Conservation (phyloP, 2,888 invertebrate species). For the Brenthis daphne region DNA sequence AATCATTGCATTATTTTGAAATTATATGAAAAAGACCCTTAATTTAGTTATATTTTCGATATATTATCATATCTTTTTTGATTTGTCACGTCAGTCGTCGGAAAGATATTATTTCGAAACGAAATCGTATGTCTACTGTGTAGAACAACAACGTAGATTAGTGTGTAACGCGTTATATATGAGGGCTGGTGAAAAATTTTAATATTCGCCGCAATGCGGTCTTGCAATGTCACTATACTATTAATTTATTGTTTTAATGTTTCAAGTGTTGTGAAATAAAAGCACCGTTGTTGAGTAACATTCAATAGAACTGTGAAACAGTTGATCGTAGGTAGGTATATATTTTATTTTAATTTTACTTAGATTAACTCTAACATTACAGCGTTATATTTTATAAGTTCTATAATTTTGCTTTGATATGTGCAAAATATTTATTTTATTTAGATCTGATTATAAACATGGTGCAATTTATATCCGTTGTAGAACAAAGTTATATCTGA, state of each 20-base stretch:
- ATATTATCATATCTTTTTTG: constrained; percentile 37
- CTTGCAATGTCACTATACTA: background rate
- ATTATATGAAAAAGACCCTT: constrained; percentile 44
- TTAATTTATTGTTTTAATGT: constrained; percentile 50
- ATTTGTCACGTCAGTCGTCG: constrained; percentile 42
- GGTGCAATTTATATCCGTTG: constrained; percentile 52
- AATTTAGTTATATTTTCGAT: constrained; percentile 39
- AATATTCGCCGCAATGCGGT: constrained; percentile 25
- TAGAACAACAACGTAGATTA: constrained; percentile 76
- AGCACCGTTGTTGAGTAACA: constrained; percentile 63
- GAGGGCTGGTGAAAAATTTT: constrained; percentile 27
- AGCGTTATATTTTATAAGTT: constrained; percentile 71
- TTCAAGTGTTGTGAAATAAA: constrained; percentile 67
- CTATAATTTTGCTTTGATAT: constrained; percentile 81
- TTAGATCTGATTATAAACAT: constrained; percentile 69
- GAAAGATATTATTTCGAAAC: constrained; percentile 78
- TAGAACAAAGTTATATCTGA: constrained; percentile 26
- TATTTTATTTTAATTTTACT: constrained; percentile 70
- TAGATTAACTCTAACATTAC: constrained; percentile 72
- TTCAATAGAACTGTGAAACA: constrained; percentile 67
- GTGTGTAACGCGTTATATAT: constrained; percentile 50
- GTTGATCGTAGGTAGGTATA: constrained; percentile 70
- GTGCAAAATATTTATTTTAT: constrained; percentile 66
- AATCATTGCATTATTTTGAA: constrained; percentile 7
- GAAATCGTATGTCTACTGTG: constrained; percentile 81